These are phyloP conservation scores for Mastomys natalensis DNA, from an alignment of 2,113 vertebrate species.

Conservation along the genomic window DNA sequence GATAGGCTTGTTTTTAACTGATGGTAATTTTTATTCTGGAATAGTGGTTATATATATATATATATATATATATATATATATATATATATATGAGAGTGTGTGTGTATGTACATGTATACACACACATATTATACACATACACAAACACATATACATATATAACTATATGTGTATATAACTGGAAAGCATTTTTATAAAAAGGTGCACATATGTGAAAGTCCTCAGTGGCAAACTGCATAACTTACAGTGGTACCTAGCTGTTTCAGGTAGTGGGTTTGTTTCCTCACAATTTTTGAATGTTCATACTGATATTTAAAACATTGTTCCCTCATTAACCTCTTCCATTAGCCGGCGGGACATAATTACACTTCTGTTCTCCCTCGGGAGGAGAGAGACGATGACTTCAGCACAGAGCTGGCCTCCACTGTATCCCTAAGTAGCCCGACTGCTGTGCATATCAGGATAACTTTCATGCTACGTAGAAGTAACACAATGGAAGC, in stretches of 20 bases:
- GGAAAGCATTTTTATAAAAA: not conserved
- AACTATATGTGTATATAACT: not conserved
- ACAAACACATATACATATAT: not conserved
- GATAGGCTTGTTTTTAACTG: not conserved
- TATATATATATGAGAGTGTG: not conserved
- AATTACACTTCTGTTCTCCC: slow-evolving; percentile 58
- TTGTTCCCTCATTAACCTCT: slow-evolving; percentile 67
- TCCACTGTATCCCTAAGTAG: slow-evolving; percentile 83
- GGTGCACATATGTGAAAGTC: not conserved
- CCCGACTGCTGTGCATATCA: slow-evolving; percentile 85
- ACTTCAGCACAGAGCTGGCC: slow-evolving; percentile 79
- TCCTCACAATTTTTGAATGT: not conserved
- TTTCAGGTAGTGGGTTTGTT: slow-evolving; percentile 39
- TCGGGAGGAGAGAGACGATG: slow-evolving; percentile 69
- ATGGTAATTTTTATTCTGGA: slow-evolving; percentile 24
- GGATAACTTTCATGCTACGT: slow-evolving; percentile 83
- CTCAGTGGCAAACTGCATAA: not conserved
- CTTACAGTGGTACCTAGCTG: not conserved
- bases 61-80: not conserved
- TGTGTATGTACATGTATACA: not conserved
- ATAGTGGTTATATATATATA: not conserved
- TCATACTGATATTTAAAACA: slow-evolving; percentile 36
- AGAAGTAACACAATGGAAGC: slow-evolving; percentile 86
- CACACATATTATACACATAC: not conserved
- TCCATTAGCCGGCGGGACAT: slow-evolving; percentile 74